These are phyloP conservation scores for Sinhomidia bicolor DNA, from an alignment of 2,888 invertebrate genomes.

Conservation along the genomic window DNA sequence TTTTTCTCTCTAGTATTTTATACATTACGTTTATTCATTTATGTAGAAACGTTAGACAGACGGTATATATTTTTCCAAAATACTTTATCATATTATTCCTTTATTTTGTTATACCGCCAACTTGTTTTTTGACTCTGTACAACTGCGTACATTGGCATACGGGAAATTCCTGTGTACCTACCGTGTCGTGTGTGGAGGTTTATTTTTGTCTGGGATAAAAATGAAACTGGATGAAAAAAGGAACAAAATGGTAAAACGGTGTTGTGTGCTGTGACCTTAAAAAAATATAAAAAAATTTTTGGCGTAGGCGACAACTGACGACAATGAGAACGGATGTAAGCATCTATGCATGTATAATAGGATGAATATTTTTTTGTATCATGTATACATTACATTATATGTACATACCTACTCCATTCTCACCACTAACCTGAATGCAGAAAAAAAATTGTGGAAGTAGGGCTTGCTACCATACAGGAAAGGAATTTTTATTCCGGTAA, in stretches of 20 bases:
- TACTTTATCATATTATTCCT: background rate
- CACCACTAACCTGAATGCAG: background rate
- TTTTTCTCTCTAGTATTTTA: too few relatives aligned
- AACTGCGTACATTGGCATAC: too few relatives aligned
- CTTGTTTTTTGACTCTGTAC: too few relatives aligned
- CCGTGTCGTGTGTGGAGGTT: too few relatives aligned
- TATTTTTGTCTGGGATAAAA: background rate
- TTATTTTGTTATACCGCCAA: too few relatives aligned
- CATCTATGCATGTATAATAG: background rate
- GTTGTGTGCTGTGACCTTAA: slow-evolving; percentile 27
- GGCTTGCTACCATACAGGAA: background rate
- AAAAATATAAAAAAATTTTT: background rate
- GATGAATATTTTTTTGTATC: background rate
- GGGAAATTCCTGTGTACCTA: too few relatives aligned
- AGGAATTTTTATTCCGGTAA: slow-evolving; percentile 1
- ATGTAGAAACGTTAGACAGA: background rate
- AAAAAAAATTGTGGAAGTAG: background rate
- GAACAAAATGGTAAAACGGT: background rate
- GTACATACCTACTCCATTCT: too few relatives aligned
- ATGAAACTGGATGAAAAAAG: background rate
- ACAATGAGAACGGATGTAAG: background rate
- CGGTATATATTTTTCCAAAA: too few relatives aligned
- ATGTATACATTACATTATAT: too few relatives aligned
- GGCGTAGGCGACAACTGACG: background rate
- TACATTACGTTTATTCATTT: background rate